Base-by-base conservation (phyloP, 1,140 invertebrate species). In the Macrobrachium nipponense region DNA sequence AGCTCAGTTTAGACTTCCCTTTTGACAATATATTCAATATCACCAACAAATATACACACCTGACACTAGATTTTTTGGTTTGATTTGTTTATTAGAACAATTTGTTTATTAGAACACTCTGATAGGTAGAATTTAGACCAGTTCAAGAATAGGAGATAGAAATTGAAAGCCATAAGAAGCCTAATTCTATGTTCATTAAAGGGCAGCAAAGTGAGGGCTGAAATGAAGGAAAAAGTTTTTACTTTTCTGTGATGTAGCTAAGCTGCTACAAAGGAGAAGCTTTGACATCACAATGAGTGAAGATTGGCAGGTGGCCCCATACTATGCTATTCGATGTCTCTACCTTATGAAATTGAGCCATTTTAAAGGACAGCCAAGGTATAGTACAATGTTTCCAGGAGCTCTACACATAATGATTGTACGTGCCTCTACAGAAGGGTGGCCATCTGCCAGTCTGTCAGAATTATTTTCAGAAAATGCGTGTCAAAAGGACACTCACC, bases 281-380 rank as follows among this genome's bases (percentile, higher is more conserved):
- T 66, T 27, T 80, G 62, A 18, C 62, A 62, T 36, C 81, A 75
- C 66, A 72, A 58, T 60, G 72, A 51, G 81, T 73, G 51, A 68
- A 73, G 81, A 73, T 68, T 75, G 68, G 70, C 80, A 82, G 80
- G 80, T 68, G 80, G 64, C 80, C 80, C 80, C 80, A 58, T 59
- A 58, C 68, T 70, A 68, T 36, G 60, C 84, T 86, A 86, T 86
- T 86, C 84, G 84, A 86, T 86, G 84, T 86, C 60, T 85, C 84
- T 86, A 86, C 84, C 84, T 61, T 86, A 86, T 86, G 84, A 86
- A 86, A 86, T 86, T 86, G 84, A 86, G 84, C 84, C 84, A 64
- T 86, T 86, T 79, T 86, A 36, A 80, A 86, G 84, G 77, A 80
- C 77, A 86, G 51, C 27, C 62, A 82, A 59, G 58, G 68, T 72